Percentiles rank a stretch among this genome's conserved stretches.
These are phyloP conservation scores for Idris sp. DNA, from an alignment of 1,140 invertebrate species.

Conservation along the genomic window DNA sequence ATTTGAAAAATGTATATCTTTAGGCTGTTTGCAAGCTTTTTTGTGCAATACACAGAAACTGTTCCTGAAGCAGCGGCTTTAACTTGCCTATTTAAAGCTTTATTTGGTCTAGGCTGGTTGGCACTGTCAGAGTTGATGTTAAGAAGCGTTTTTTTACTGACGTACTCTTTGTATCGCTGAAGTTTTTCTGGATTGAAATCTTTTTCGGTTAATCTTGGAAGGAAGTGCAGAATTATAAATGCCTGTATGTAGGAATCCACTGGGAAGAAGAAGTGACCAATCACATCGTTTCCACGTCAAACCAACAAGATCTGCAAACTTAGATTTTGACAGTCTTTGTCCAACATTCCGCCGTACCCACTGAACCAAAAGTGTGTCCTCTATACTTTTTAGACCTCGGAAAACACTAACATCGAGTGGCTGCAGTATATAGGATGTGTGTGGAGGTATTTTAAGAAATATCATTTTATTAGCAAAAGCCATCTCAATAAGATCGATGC, in stretches of 20 bases:
- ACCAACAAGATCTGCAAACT: slow-evolving; percentile 3
- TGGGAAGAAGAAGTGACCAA: not conserved
- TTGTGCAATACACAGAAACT: no score
- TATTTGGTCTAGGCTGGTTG: no score
- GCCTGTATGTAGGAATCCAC: slow-evolving; percentile 11
- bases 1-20: no score
- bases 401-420: slow-evolving; percentile 7
- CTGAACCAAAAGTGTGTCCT: not conserved
- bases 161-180: no score
- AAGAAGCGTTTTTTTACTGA: no score
- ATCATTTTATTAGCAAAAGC: slow-evolving; percentile 3
- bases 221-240: slow-evolving; percentile 8
- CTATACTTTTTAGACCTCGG: not conserved
- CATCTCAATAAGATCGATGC: slow-evolving; percentile 5
- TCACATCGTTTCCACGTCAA: slow-evolving; percentile 7
- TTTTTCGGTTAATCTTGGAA: not conserved
- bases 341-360: slow-evolving; percentile 5
- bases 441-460: slow-evolving; percentile 9
- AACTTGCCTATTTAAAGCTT: no score
- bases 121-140: not conserved
- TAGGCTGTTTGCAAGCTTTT: no score
- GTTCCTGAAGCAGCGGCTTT: no score
- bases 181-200: not conserved
- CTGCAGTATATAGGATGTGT: slow-evolving; percentile 9
- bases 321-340: slow-evolving; percentile 3